These are phyloP conservation scores for Drosophila longiperda DNA, from an alignment of 2,888 invertebrate genomes.

Conservation along the genomic window DNA sequence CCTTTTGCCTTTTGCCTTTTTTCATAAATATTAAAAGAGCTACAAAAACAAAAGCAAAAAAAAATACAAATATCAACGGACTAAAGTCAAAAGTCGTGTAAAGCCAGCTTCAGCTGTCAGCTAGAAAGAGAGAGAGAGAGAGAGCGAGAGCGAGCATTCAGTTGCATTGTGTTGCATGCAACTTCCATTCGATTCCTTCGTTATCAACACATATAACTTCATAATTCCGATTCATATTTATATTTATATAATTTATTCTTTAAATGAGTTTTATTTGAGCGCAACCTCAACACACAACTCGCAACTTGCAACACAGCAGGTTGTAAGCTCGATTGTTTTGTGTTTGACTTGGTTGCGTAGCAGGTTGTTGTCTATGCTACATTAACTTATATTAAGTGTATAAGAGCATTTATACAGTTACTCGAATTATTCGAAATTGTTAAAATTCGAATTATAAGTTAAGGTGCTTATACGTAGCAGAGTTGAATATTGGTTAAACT, in stretches of 20 bases:
- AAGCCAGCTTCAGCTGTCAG: constrained; percentile 27
- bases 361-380: constrained; percentile 46
- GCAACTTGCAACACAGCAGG: constrained; percentile 14
- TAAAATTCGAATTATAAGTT: constrained; percentile 8
- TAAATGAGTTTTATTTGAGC: background rate
- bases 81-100: constrained; percentile 70
- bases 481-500: background rate
- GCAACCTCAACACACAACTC: background rate
- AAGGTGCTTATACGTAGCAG: background rate
- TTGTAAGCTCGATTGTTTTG: constrained; percentile 15
- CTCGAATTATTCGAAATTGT: constrained; percentile 10
- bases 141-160: constrained; percentile 4
- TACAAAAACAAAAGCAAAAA: constrained; percentile 3
- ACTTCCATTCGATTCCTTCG: background rate
- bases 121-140: background rate
- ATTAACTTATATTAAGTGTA: constrained; percentile 29
- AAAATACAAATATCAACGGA: constrained; percentile 41
- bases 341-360: constrained; percentile 11
- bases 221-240: background rate
- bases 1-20: constrained; percentile 46
- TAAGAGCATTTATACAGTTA: constrained; percentile 2
- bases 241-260: constrained; percentile 3
- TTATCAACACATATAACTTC: background rate
- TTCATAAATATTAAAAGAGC: constrained; percentile 80
- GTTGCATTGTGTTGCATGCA: constrained; percentile 31